Percentiles rank a stretch among this genome's conserved stretches.
phyloP scores from a whole-genome alignment of 2,888 invertebrate genomes.

The Atethmia centrago region DNA sequence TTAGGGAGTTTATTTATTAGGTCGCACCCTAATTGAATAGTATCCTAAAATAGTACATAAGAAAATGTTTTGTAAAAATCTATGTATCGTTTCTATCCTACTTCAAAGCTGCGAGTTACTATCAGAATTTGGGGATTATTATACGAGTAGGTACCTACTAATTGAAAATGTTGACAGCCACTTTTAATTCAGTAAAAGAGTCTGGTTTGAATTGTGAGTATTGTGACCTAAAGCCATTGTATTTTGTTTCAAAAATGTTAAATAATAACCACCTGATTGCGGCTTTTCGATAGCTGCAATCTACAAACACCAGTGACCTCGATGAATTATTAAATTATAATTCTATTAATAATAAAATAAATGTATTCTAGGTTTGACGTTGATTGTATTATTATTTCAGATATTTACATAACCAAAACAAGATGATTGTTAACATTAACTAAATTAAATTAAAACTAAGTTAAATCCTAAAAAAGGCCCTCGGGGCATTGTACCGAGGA shows the following conservation, averaged over 20 bases:
- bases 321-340: background rate
- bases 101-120: background rate
- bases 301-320: constrained; percentile 4
- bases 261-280: background rate
- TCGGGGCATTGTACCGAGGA: too few relatives aligned
- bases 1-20: constrained; percentile 59
- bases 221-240: background rate
- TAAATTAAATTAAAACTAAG: too few relatives aligned
- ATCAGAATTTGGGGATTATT: background rate
- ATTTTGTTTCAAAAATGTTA: background rate
- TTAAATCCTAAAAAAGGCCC: too few relatives aligned
- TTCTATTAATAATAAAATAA: too few relatives aligned
- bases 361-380: background rate
- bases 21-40: constrained; percentile 6
- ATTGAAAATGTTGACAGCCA: background rate
- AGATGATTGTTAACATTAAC: too few relatives aligned
- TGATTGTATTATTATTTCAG: too few relatives aligned
- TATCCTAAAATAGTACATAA: background rate
- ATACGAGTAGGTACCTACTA: too few relatives aligned
- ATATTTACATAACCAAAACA: too few relatives aligned
- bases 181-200: background rate
- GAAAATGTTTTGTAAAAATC: background rate
- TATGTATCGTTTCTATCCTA: background rate
- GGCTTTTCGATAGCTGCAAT: constrained; percentile 4
- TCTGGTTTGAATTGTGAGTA: background rate